Evolutionary conservation across 2,113 vertebrate species (phyloP).

Genomic region (Muntiacus reevesi): DNA sequence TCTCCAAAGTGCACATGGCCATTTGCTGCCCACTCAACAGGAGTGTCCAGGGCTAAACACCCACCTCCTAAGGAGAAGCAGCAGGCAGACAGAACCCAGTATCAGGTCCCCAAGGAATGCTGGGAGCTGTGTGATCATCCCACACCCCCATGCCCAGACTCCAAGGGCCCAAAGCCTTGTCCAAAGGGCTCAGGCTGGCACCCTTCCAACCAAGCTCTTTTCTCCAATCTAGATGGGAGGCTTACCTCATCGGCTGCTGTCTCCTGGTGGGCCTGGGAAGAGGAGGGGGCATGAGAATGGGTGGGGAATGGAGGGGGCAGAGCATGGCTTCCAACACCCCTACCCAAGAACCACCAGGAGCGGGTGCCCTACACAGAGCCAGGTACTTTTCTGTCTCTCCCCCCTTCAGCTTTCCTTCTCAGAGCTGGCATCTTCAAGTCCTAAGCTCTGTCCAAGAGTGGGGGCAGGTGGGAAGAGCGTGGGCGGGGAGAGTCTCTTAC

Average conservation of each 20-base stretch:
- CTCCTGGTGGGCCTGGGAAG: constrained; percentile 34
- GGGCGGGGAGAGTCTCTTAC: neutral
- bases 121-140: neutral
- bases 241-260: constrained; percentile 39
- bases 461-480: neutral
- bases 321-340: neutral
- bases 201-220: neutral
- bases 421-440: neutral
- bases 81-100: neutral
- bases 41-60: neutral
- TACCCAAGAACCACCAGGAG: neutral
- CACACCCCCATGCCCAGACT: neutral
- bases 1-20: neutral
- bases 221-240: neutral
- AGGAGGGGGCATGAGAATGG: neutral
- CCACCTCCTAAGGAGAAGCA: neutral
- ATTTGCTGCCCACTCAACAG: neutral
- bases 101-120: neutral
- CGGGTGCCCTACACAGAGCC: neutral
- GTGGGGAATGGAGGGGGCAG: neutral
- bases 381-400: neutral
- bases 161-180: neutral
- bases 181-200: neutral
- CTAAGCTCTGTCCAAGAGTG: neutral
- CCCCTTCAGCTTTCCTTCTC: neutral